Conservation (phyloP, 2,113 vertebrate species). For the Lycaon pictus region DNA sequence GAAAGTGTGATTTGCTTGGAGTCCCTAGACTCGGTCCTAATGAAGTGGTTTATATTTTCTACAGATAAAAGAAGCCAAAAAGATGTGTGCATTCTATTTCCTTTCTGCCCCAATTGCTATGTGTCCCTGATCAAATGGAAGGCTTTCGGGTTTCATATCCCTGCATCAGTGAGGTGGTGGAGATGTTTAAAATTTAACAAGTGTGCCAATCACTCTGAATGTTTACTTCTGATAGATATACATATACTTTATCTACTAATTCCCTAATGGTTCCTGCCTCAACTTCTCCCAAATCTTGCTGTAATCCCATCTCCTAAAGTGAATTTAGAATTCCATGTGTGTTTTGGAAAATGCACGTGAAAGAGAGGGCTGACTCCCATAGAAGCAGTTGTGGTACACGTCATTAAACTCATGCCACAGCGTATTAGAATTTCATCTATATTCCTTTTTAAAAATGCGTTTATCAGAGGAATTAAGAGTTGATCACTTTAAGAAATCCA, state of each 20-base stretch:
- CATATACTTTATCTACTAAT: background rate
- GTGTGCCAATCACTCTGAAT: background rate
- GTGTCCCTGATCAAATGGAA: background rate
- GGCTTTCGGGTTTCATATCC: background rate
- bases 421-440: background rate
- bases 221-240: background rate
- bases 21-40: background rate
- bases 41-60: background rate
- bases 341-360: background rate
- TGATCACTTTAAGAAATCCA: conserved; percentile 28
- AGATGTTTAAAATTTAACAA: background rate
- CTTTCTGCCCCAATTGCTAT: background rate
- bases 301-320: background rate
- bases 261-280: background rate
- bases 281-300: background rate
- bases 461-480: background rate
- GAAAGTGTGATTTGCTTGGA: background rate
- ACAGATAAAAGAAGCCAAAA: background rate
- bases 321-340: background rate
- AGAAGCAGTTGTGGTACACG: background rate
- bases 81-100: background rate
- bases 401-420: background rate
- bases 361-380: background rate
- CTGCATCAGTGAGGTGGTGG: background rate
- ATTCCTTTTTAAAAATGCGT: background rate